These are phyloP conservation scores for Catocala nupta DNA, from an alignment of 2,888 invertebrate genomes.

Conservation along the genomic window DNA sequence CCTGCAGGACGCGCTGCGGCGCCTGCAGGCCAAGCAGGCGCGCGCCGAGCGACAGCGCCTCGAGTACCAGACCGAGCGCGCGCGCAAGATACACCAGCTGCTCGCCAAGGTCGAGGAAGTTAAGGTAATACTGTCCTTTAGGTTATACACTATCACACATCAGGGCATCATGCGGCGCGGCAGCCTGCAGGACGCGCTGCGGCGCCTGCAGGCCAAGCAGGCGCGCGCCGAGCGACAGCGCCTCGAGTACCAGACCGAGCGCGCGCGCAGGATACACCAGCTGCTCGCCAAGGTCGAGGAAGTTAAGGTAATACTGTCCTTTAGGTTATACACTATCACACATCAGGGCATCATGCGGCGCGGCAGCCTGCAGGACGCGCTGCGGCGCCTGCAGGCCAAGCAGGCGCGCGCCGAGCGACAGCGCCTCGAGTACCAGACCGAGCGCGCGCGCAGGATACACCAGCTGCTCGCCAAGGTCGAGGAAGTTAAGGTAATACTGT, in stretches of 20 bases:
- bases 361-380: slow-evolving; percentile 93
- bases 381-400: slow-evolving; percentile 94
- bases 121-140: slow-evolving; percentile 73
- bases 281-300: slow-evolving; percentile 95
- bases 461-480: slow-evolving; percentile 95
- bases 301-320: slow-evolving; percentile 84
- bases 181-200: slow-evolving; percentile 93
- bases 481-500: slow-evolving; percentile 88
- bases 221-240: slow-evolving; percentile 96
- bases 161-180: slow-evolving; percentile 95
- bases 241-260: slow-evolving; percentile 93
- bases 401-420: slow-evolving; percentile 97
- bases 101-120: slow-evolving; percentile 95
- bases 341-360: slow-evolving; percentile 93
- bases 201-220: slow-evolving; percentile 95
- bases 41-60: slow-evolving; percentile 96
- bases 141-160: too few species aligned
- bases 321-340: too few species aligned
- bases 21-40: slow-evolving; percentile 96
- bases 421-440: slow-evolving; percentile 93
- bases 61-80: slow-evolving; percentile 93
- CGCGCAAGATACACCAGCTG: slow-evolving; percentile 94
- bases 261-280: slow-evolving; percentile 94
- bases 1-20: slow-evolving; percentile 92
- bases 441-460: slow-evolving; percentile 94